phyloP scores from a whole-genome alignment of 1,140 invertebrate species.

The Eurytemora carolleeae region DNA sequence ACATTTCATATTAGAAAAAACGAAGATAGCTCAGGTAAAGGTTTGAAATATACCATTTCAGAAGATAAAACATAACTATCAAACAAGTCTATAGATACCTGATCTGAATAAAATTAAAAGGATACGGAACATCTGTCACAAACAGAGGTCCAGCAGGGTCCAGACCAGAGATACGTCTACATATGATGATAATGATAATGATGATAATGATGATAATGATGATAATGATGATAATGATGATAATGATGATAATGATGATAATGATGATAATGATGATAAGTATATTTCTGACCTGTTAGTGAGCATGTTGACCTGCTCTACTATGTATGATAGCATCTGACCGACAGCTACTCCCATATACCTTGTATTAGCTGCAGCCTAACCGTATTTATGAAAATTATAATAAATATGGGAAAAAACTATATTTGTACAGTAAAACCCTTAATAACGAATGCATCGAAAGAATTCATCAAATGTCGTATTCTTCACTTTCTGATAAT shows the following conservation, averaged over 20 bases:
- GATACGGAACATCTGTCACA: conserved; percentile 25
- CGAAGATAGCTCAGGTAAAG: no score
- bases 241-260: neutral
- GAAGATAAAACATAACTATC: no score
- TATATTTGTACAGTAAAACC: no score
- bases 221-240: neutral
- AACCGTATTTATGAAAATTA: no score
- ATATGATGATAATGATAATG: neutral
- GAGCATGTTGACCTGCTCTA: neutral
- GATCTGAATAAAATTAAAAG: conserved; percentile 5
- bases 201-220: neutral
- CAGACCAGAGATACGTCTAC: conserved; percentile 30
- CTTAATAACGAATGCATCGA: no score
- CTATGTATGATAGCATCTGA: neutral
- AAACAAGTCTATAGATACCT: no score
- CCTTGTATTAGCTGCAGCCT: neutral
- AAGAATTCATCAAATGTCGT: no score
- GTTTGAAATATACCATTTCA: no score
- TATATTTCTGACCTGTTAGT: neutral
- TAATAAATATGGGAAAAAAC: no score
- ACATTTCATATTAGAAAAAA: no score
- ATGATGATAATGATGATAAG: neutral
- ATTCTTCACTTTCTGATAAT: no score
- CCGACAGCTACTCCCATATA: neutral
- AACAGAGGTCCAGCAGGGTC: conserved; percentile 56